phyloP scores from a whole-genome alignment of 1,140 invertebrate species.

The Maniola jurtina region DNA sequence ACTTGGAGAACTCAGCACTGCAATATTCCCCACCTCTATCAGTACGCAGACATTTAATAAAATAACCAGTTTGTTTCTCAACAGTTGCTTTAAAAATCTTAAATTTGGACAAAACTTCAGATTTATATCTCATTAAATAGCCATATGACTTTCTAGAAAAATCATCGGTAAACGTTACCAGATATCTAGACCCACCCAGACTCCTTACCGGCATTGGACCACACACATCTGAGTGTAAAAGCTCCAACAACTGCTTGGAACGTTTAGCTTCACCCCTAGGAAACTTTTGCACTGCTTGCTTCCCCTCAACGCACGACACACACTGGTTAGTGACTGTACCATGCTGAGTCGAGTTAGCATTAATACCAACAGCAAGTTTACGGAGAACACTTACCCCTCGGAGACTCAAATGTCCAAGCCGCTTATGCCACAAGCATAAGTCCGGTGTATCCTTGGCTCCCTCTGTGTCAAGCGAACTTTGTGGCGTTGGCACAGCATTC shows the following conservation, averaged over 20 bases:
- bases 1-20: constrained; percentile 16
- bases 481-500: no score
- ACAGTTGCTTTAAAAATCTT: constrained; percentile 22
- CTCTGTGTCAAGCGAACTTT: constrained; percentile 24
- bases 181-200: constrained; percentile 21
- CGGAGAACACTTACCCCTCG: no score
- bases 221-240: constrained; percentile 17
- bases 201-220: constrained; percentile 15
- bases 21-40: constrained; percentile 18
- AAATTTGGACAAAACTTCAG: constrained; percentile 20
- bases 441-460: constrained; percentile 37
- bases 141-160: constrained; percentile 17
- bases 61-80: constrained; percentile 13
- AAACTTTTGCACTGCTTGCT: constrained; percentile 17
- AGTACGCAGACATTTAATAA: constrained; percentile 19
- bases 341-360: no score
- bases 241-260: background rate
- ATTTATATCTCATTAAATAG: constrained; percentile 25
- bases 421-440: constrained; percentile 12
- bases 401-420: constrained; percentile 8
- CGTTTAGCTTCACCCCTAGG: background rate
- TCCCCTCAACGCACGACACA: constrained; percentile 19
- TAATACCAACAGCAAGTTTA: background rate
- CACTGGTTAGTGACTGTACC: background rate
- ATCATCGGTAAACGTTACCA: constrained; percentile 13